Evolutionary conservation across 92 coral and sea anemone genomes (phyloP).

Genomic region (Porites lobata): DNA sequence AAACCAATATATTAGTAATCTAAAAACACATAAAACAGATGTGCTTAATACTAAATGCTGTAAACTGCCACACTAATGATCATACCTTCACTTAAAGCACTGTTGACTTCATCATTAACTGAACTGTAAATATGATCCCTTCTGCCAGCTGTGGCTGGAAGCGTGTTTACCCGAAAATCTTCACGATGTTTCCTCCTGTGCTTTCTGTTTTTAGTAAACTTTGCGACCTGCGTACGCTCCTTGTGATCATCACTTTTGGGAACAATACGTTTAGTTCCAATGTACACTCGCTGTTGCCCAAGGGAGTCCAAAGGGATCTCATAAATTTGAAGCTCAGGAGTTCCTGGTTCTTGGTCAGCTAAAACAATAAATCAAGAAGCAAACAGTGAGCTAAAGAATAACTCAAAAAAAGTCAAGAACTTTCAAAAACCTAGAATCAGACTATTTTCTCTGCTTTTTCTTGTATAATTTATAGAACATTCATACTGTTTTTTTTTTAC

Average conservation of each 20-base stretch:
- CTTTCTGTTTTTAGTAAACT: slow-evolving; percentile 30
- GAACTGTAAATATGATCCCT: slow-evolving; percentile 77
- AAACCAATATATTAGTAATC: too few species aligned
- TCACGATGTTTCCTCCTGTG: slow-evolving; percentile 67
- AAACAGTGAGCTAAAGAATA: too few species aligned
- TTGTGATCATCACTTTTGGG: slow-evolving; percentile 65
- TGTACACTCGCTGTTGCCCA: slow-evolving; percentile 75
- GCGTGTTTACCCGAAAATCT: slow-evolving; percentile 46
- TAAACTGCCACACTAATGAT: too few species aligned
- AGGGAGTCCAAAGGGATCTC: slow-evolving; percentile 96
- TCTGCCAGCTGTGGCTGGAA: slow-evolving; percentile 63
- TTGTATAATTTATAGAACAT: too few species aligned
- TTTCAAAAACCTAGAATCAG: neutral
- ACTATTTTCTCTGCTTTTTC: neutral
- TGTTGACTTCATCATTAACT: slow-evolving; percentile 70
- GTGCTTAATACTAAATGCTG: too few species aligned
- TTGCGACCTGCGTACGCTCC: slow-evolving; percentile 12
- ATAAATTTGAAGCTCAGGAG: slow-evolving; percentile 87
- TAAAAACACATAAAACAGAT: too few species aligned
- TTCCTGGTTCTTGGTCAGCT: slow-evolving; percentile 76
- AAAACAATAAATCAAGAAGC: neutral
- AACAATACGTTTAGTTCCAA: slow-evolving; percentile 81
- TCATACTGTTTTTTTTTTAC: too few species aligned
- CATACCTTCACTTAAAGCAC: slow-evolving; percentile 76
- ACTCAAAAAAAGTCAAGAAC: neutral